A percentile compares a stretch with the other conserved stretches of the same genome.
These are phyloP conservation scores for Camponotus floridanus DNA, from an alignment of 1,140 invertebrate genomes.

Conservation along the genomic window DNA sequence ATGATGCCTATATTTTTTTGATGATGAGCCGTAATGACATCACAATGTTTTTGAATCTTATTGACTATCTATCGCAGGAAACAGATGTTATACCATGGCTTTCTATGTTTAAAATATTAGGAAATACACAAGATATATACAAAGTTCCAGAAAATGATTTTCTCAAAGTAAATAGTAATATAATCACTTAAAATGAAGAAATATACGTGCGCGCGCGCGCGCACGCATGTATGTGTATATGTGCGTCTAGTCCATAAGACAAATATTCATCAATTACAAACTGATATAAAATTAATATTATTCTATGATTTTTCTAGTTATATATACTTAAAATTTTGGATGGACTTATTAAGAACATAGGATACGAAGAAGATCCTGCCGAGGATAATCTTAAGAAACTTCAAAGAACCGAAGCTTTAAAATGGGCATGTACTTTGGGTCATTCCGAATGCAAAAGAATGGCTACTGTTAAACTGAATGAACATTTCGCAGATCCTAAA, in stretches of 20 bases:
- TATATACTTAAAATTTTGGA: conserved; percentile 69
- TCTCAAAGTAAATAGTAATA: conserved; percentile 7
- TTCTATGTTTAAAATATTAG: conserved; percentile 62
- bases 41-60: conserved; percentile 86
- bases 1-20: conserved; percentile 86
- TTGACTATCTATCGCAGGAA: conserved; percentile 88
- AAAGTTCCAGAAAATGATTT: neutral
- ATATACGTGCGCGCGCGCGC: too few relatives aligned
- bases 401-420: conserved; percentile 60
- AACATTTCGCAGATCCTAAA: conserved; percentile 63
- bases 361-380: conserved; percentile 66
- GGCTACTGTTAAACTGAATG: conserved; percentile 64
- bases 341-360: conserved; percentile 68
- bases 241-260: too few relatives aligned
- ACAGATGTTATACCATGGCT: conserved; percentile 89
- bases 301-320: conserved; percentile 58
- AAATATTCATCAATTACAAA: neutral
- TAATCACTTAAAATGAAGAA: neutral
- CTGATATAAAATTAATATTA: conserved; percentile 24
- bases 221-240: too few relatives aligned
- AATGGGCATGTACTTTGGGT: conserved; percentile 72
- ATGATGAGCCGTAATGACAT: conserved; percentile 85
- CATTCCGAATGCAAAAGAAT: conserved; percentile 67
- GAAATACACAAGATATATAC: neutral
- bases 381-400: conserved; percentile 65